Base-by-base conservation (phyloP, 2,113 vertebrate genomes). In the Python bivittatus region DNA sequence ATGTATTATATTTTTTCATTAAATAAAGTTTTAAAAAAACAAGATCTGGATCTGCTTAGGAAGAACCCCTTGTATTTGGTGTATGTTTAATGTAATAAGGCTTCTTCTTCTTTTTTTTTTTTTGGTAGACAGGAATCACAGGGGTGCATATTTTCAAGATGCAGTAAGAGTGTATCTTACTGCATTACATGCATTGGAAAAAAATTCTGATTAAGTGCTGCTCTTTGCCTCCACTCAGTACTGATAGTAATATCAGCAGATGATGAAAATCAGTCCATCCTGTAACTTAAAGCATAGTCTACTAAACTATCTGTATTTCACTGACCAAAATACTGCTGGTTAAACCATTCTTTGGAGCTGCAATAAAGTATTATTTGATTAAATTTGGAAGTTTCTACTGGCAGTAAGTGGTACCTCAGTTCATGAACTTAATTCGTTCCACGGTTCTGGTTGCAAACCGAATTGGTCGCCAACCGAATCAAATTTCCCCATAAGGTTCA, bases 1-100 rank as follows among this genome's bases (percentile, higher is more conserved):
- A 1, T 92, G 29, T 92, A 7, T 95, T 92, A 5, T 95, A 94
- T 96, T 93, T 96, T 96, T 94, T 95, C 64, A 94, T 93, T 93
- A 90, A 94, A 94, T 95, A 92, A 91, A 95, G 91, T 96, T 92
- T 89, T 85, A 64, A 12, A 89, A 91, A 92, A 84, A 48, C n/a
- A 64, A 90, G 54, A 68, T 6, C 33, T 20, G 20, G 48, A 72
- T 42, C 38, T 72, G 52, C 61, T 91, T 60, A 54, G 17, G n/a
- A 4, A 72, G 52, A 68, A 54, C 48, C 6, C 8, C 25, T 72
- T 91, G 17, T 87, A 61, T 20, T 83, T 56, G 33, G 29, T 53
- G 7, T 52, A 25, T 84, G 20, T 6, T 57, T 57, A 48, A 48
- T 48, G 48, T 48, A 48, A 48, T 4, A 6, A 48, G 7, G 7